A percentile compares a stretch with the other conserved stretches of the same genome.
Evolutionary conservation across 1,140 invertebrate species (phyloP).

Genomic region (Eueides isabella): DNA sequence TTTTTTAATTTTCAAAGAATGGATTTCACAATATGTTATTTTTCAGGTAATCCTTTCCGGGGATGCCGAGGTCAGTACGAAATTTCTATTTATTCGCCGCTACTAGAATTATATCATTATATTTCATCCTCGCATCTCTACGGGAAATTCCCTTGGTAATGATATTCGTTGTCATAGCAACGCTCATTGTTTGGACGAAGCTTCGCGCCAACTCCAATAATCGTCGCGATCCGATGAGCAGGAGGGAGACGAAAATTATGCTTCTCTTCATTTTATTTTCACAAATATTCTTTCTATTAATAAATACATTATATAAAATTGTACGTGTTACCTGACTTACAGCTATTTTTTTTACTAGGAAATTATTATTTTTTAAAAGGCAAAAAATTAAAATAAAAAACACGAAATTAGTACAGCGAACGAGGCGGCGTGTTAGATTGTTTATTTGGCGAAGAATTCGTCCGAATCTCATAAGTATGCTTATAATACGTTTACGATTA

Average conservation of each 20-base stretch:
- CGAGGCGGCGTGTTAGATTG: too few relatives aligned
- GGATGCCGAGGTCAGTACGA: not conserved
- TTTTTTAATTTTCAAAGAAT: not conserved
- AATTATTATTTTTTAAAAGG: too few relatives aligned
- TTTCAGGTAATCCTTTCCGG: constrained; percentile 10
- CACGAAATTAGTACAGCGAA: too few relatives aligned
- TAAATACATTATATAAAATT: not conserved
- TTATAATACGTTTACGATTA: not conserved
- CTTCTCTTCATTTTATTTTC: not conserved
- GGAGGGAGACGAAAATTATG: not conserved
- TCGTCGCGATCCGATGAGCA: not conserved
- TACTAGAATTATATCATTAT: not conserved
- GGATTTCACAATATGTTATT: constrained; percentile 1
- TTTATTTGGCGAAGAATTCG: too few relatives aligned
- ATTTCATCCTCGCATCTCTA: not conserved
- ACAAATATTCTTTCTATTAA: not conserved
- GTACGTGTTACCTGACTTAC: not conserved
- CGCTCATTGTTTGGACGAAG: not conserved
- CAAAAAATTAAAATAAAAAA: too few relatives aligned
- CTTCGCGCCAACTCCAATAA: not conserved
- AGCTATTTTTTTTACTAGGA: too few relatives aligned
- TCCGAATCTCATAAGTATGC: too few relatives aligned
- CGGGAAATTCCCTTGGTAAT: not conserved
- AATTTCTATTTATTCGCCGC: not conserved
- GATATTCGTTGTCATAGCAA: not conserved